phyloP scores from a whole-genome alignment of 2,888 invertebrate species.

The Drosophila buzzatii region DNA sequence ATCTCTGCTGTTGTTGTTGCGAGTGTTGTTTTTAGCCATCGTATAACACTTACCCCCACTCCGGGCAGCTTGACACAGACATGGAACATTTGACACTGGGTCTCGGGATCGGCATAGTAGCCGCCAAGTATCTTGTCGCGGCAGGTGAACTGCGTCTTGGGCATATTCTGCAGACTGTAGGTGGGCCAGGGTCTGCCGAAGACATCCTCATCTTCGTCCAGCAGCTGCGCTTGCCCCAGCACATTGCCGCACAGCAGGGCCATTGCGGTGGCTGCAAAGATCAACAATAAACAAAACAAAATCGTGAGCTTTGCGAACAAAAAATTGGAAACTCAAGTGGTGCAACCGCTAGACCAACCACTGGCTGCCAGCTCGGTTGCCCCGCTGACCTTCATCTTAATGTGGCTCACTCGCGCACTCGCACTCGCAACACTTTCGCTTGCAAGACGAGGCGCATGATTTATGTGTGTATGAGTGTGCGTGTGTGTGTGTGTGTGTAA shows the following conservation, averaged over 20 bases:
- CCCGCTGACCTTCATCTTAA: constrained; percentile 65
- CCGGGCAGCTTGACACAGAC: constrained; percentile 94
- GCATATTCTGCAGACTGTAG: constrained; percentile 88
- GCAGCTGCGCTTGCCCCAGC: constrained; percentile 66
- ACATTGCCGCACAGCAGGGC: constrained; percentile 55
- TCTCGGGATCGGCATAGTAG: constrained; percentile 94
- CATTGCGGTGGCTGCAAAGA: constrained; percentile 55
- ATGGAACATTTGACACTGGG: constrained; percentile 95
- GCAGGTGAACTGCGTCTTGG: constrained; percentile 90
- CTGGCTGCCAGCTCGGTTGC: constrained; percentile 29
- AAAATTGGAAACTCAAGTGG: constrained; percentile 44
- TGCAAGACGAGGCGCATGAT: constrained; percentile 63
- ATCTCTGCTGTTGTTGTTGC: background rate
- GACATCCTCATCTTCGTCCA: constrained; percentile 75
- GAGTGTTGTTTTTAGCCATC: constrained; percentile 25
- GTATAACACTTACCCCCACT: constrained; percentile 87
- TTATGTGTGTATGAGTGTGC: constrained; percentile 43
- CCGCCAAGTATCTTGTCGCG: constrained; percentile 94
- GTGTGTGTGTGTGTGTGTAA: constrained; percentile 54
- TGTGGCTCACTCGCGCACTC: constrained; percentile 35
- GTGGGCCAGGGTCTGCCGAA: constrained; percentile 85
- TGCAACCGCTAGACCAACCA: constrained; percentile 21
- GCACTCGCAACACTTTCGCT: constrained; percentile 70
- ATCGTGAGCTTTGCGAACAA: constrained; percentile 48
- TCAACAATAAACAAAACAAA: constrained; percentile 19